phyloP scores from a whole-genome alignment of 2,797 vertebrate genomes.

The Heteromormyrus szaboi region DNA sequence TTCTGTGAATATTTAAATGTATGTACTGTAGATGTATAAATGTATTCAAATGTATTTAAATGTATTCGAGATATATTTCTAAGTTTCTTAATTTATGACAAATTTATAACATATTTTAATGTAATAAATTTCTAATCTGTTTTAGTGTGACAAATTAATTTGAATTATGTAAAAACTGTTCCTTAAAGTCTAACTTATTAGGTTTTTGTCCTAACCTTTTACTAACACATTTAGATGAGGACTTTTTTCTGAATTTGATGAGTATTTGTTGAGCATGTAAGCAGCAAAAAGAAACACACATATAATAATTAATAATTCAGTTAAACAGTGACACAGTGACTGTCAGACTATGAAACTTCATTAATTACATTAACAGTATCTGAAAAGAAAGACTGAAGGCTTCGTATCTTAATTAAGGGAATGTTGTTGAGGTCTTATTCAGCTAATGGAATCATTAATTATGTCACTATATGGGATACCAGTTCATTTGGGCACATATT shows the following conservation, averaged over 20 bases:
- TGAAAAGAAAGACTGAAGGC: not conserved
- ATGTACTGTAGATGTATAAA: not conserved
- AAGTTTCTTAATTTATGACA: constrained; percentile 8
- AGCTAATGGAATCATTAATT: not conserved
- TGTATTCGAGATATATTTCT: not conserved
- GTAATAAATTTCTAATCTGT: not conserved
- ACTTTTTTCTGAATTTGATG: not conserved
- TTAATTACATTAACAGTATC: not conserved
- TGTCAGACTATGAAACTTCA: not conserved
- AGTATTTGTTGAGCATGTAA: not conserved
- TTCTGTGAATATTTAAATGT: constrained; percentile 1
- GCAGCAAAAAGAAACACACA: not conserved
- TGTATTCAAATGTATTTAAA: constrained; percentile 8
- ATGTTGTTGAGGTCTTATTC: not conserved
- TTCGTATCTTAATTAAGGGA: not conserved
- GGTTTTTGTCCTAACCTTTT: not conserved
- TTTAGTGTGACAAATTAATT: constrained; percentile 6
- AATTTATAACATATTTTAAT: constrained; percentile 2
- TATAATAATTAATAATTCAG: not conserved
- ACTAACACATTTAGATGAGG: not conserved
- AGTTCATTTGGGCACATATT: not conserved
- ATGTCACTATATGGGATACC: not conserved
- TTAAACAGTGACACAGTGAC: not conserved
- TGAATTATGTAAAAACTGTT: not conserved
- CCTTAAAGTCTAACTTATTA: not conserved